Evolutionary conservation across 1,140 invertebrate species (phyloP).

Genomic region (Drosophila pallidifrons): DNA sequence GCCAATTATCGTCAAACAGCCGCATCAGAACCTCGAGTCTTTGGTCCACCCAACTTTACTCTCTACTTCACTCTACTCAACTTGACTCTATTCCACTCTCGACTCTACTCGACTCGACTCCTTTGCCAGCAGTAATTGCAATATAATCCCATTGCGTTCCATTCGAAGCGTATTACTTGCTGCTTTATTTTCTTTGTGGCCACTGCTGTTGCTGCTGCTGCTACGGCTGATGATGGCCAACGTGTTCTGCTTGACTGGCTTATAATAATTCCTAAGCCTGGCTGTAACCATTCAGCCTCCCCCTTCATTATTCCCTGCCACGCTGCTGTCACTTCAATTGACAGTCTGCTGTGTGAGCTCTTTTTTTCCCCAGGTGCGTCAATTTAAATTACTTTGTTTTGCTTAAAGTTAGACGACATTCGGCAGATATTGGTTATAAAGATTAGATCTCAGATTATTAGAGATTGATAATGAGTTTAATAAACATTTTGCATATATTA

Average conservation of each 20-base stretch:
- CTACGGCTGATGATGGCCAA: too few species aligned
- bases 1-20: conserved; percentile 60
- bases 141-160: conserved; percentile 71
- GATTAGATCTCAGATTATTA: too few species aligned
- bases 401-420: neutral
- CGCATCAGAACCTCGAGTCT: conserved; percentile 28
- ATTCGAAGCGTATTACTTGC: conserved; percentile 61
- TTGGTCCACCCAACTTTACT: neutral
- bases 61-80: too few species aligned
- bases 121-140: conserved; percentile 58
- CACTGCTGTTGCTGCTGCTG: neutral
- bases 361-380: conserved; percentile 23
- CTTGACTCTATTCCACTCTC: too few species aligned
- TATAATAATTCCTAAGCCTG: conserved; percentile 64
- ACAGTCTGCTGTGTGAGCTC: conserved; percentile 21
- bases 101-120: neutral
- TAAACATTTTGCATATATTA: too few species aligned
- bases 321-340: conserved; percentile 43
- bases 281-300: conserved; percentile 28
- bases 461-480: too few species aligned
- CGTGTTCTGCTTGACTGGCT: conserved; percentile 36
- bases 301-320: conserved; percentile 3
- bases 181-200: conserved; percentile 71
- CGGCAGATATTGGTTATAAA: neutral
- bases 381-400: conserved; percentile 10